Conservation (phyloP, 2,888 invertebrate species). For the Fabriciana adippe region DNA sequence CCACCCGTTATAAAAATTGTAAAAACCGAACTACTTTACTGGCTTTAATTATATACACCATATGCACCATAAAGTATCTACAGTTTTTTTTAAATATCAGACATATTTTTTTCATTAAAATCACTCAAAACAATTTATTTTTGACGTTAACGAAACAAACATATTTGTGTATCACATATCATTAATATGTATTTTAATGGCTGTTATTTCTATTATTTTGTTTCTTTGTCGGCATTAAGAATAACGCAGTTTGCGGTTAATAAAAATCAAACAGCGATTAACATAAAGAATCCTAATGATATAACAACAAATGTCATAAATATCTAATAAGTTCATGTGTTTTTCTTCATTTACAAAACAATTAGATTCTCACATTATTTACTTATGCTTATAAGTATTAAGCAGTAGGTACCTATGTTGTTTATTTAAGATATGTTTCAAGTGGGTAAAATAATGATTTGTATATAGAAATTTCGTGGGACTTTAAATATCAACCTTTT, state of each 20-base stretch:
- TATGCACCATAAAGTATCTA: too few relatives aligned
- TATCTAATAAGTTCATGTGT: conserved; percentile 14
- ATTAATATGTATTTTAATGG: conserved; percentile 7
- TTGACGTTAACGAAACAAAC: neutral
- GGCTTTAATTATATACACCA: too few relatives aligned
- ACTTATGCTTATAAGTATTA: neutral
- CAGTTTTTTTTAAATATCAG: too few relatives aligned
- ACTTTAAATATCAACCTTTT: too few relatives aligned
- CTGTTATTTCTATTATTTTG: conserved; percentile 14
- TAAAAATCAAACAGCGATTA: conserved; percentile 38
- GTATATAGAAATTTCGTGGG: too few relatives aligned
- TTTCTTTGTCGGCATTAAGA: conserved; percentile 38
- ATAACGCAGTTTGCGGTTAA: conserved; percentile 31
- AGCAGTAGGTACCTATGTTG: neutral
- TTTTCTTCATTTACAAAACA: conserved; percentile 9
- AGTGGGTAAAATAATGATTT: neutral
- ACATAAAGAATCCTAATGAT: conserved; percentile 23
- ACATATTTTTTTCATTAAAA: neutral
- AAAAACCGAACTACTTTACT: too few relatives aligned
- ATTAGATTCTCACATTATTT: neutral
- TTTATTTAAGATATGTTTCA: too few relatives aligned
- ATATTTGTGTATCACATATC: neutral
- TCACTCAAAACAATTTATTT: neutral
- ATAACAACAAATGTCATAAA: conserved; percentile 12
- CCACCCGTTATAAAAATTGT: too few relatives aligned